Evolutionary conservation across 1,140 invertebrate species (phyloP), one percentile per base, ranked within the genome.

Genomic region (Cydia pomonella): DNA sequence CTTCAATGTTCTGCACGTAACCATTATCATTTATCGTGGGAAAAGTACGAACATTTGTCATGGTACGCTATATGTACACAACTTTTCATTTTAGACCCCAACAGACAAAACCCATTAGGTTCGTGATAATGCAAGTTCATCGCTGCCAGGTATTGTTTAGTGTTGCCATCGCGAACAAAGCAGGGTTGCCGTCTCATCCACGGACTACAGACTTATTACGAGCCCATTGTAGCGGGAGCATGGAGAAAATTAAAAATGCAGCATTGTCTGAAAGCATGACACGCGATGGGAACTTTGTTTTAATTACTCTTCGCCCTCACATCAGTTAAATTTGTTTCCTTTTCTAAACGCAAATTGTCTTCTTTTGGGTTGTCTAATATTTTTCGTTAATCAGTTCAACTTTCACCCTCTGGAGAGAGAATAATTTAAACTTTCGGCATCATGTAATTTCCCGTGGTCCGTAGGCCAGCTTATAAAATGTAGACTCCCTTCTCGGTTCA

Each of bases 171-270:
- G 72, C 73, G 84, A 87, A 89, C 87, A 89, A 87, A 87, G 86
- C 82, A 79, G 84, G 87, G 85, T 87, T 84, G 82, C 83, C 76
- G 84, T 88, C 84, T 91, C 88, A 87, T 90, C 90, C 85, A 84
- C 81, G 77, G 80, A 85, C 81, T 86, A 84, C 82, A 76, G 80
- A 86, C 81, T 87, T 86, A 91, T 89, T 91, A 89, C 82, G 78
- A 13, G 78, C 79, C 87, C 82, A 90, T 92, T 90, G 90, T 90
- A 84, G 78, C 79, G 75, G 81, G 82, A 82, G 83, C 83, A 84
- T 82, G 87, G 87, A 87, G 86, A 83, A 92, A 92, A 92, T 92
- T 90, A 92, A 92, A 69, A 92, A 92, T 87, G 86, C 84, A 77
- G 84, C 83, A 90, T 90, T 91, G 90, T 90, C 82, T 85, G 76